Evolutionary conservation across 2,888 invertebrate species (phyloP), one percentile per base, ranked within the genome.

Genomic region (Agonopterix alstromeriana): DNA sequence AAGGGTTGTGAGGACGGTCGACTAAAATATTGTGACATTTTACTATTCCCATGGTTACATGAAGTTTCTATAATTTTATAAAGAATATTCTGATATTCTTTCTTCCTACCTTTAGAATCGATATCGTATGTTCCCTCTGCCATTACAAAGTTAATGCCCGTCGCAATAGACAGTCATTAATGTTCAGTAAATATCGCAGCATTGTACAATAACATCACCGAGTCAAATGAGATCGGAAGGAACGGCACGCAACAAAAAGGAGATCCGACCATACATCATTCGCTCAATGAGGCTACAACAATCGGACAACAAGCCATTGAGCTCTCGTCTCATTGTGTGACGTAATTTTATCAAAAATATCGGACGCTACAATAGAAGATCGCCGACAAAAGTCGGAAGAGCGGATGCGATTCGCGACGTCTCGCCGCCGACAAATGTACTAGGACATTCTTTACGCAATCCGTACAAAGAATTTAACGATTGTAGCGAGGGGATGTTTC

Each of bases 341-440:
- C 74, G 83, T 88, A 86, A 87, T 87, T 83, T 87, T 75, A 88
- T 87, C 85, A 88, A 88, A 85, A 84, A 86, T 81, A 85, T 85
- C 77, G 77, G 75, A 78, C 72, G 61, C 67, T 60, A 85, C 83
- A 86, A 87, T 82, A 52, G 77, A 55, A 58, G 58, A 55, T 62
- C 42, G 67, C 77, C 82, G 83, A 85, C 85, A 85, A 85, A 83
- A 82, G 86, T 86, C 86, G 87, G 86, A 85, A 85, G 80, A 86
- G 77, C 88, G 88, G 87, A 88, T 87, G 80, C 79, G 66, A 87
- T 88, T 87, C 86, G 86, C 79, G 75, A 72, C 87, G 83, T 74
- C 71, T 77, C 70, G 73, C 76, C 82, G 80, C 78, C 84, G 27
- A 27, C 27, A 81, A 82, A 78, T 77, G 73, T 67, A 58, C 58